Percentiles rank a stretch among this genome's conserved stretches.
phyloP scores from a whole-genome alignment of 2,797 vertebrate genomes.

The Eidolon dupreanum region DNA sequence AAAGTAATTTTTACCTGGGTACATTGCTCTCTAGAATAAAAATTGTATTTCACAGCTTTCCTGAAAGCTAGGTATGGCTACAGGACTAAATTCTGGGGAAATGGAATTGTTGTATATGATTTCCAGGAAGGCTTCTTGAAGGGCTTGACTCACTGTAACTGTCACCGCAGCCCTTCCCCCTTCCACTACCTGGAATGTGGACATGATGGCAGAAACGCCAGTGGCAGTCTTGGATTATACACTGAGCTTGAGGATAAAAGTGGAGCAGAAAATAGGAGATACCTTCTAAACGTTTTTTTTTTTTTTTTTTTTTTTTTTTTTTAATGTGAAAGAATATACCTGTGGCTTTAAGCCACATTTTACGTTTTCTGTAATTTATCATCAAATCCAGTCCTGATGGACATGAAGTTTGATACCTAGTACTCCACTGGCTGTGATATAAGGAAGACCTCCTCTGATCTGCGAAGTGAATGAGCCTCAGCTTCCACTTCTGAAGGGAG shows the following conservation, averaged over 20 bases:
- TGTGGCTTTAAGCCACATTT: background rate
- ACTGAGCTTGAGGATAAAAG: background rate
- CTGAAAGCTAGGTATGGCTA: background rate
- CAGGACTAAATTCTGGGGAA: background rate
- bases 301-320: background rate
- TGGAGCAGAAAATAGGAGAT: background rate
- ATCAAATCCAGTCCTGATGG: background rate
- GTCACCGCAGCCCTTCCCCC: background rate
- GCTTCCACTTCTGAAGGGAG: background rate
- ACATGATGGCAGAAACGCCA: background rate
- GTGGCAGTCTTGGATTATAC: background rate
- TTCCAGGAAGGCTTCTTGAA: background rate
- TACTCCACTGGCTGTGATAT: too few relatives aligned
- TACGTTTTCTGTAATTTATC: conserved; percentile 1
- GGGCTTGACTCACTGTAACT: too few relatives aligned
- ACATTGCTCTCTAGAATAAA: background rate
- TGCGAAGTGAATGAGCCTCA: background rate
- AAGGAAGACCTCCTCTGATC: background rate
- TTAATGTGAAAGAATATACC: background rate
- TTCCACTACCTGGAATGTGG: background rate
- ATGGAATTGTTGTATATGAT: background rate
- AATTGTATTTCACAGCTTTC: background rate
- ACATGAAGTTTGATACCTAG: background rate
- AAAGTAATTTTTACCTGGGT: background rate
- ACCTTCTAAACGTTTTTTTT: background rate